Evolutionary conservation across 2,888 invertebrate species (phyloP).

Genomic region (Spicauda simplicius): DNA sequence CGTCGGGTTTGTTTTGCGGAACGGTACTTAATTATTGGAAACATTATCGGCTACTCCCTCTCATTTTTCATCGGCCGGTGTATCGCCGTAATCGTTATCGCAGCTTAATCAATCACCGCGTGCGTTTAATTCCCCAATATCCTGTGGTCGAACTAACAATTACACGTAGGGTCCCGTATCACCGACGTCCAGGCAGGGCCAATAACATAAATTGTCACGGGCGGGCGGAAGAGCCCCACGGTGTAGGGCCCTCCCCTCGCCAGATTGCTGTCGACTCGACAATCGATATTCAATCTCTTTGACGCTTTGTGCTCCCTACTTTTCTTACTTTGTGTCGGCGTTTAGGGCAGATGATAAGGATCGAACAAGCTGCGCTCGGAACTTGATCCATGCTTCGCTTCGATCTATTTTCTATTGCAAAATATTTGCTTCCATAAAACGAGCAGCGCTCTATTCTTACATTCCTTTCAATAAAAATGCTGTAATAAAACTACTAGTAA

Average conservation of each 20-base stretch:
- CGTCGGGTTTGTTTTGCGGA: conserved; percentile 56
- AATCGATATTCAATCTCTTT: conserved; percentile 85
- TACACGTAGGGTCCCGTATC: conserved; percentile 79
- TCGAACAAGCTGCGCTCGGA: conserved; percentile 52
- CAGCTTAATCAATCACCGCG: conserved; percentile 78
- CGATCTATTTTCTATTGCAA: conserved; percentile 15
- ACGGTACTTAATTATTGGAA: conserved; percentile 49
- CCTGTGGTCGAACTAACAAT: conserved; percentile 81
- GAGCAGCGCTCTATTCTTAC: conserved; percentile 5
- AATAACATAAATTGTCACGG: conserved; percentile 83
- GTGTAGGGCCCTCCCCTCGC: conserved; percentile 45
- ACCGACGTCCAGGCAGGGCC: conserved; percentile 70
- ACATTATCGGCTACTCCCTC: conserved; percentile 48
- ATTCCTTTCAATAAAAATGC: not conserved
- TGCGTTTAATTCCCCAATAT: conserved; percentile 81
- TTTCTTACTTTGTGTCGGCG: conserved; percentile 77
- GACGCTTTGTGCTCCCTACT: conserved; percentile 77
- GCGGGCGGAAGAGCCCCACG: conserved; percentile 67
- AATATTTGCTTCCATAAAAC: conserved; percentile 16
- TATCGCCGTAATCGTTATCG: conserved; percentile 73
- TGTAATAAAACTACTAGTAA: no score
- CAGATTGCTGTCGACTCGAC: conserved; percentile 79
- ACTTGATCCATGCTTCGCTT: conserved; percentile 38
- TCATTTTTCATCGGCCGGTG: conserved; percentile 60
- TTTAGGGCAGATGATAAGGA: conserved; percentile 72